Percentiles rank a stretch among this genome's conserved stretches.
These are phyloP conservation scores for Hirtodrosophila histrioides DNA, from an alignment of 2,888 invertebrate species.

Conservation along the genomic window DNA sequence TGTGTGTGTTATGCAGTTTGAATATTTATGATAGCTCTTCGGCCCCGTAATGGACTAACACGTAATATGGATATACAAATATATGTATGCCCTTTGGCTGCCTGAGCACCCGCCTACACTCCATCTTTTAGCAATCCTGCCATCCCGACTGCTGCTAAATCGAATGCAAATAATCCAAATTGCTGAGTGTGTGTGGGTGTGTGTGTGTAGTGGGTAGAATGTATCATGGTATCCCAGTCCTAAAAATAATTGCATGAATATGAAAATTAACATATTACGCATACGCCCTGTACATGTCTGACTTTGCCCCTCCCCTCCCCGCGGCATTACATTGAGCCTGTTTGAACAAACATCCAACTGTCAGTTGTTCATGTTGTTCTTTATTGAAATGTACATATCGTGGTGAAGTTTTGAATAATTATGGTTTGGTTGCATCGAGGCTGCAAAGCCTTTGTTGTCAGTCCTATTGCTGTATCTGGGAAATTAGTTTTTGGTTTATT, in stretches of 20 bases:
- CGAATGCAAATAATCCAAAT: conserved; percentile 58
- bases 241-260: conserved; percentile 49
- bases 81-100: conserved; percentile 4
- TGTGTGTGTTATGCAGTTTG: conserved; percentile 46
- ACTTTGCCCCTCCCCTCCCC: not conserved
- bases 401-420: conserved; percentile 44
- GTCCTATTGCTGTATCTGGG: conserved; percentile 13
- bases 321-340: not conserved
- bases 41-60: conserved; percentile 17
- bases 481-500: conserved; percentile 39
- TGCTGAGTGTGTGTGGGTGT: not conserved
- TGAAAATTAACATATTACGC: conserved; percentile 52
- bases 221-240: not conserved
- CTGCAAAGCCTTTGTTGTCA: conserved; percentile 19
- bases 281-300: conserved; percentile 32
- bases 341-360: conserved; percentile 15
- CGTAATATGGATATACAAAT: conserved; percentile 16
- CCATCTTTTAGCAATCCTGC: not conserved
- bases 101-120: not conserved
- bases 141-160: conserved; percentile 27
- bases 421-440: conserved; percentile 9
- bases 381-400: conserved; percentile 1
- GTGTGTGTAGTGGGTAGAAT: not conserved
- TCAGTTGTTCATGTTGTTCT: conserved; percentile 5
- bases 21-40: conserved; percentile 65